Evolutionary conservation across 2,797 vertebrate species (phyloP).

Genomic region (Melopsittacus undulatus): DNA sequence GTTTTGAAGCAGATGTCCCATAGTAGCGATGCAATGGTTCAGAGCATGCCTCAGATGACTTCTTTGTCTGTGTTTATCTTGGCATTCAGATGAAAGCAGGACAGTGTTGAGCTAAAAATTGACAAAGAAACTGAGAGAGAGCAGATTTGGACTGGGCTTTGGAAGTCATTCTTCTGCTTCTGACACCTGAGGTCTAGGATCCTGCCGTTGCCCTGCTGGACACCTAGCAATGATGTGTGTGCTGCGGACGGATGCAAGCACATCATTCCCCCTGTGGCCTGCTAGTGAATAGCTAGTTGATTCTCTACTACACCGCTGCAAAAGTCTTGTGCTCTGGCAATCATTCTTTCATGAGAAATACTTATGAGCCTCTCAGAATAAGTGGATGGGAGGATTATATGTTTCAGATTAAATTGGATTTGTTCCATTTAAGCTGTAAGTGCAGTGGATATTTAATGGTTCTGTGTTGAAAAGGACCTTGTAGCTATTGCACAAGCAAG

Average conservation of each 20-base stretch:
- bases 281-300: accelerated
- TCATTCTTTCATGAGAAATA: neutral
- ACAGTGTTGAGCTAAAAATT: neutral
- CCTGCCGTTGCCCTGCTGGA: neutral
- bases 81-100: neutral
- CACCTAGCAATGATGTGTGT: neutral
- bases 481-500: neutral
- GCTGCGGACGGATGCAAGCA: neutral
- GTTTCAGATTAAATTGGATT: constrained; percentile 2
- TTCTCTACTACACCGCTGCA: neutral
- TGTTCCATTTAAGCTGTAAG: constrained; percentile 21
- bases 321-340: neutral
- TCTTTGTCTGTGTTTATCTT: neutral
- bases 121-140: neutral
- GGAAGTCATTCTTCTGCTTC: neutral
- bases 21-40: neutral
- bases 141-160: neutral
- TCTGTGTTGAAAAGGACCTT: neutral
- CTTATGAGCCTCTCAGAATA: neutral
- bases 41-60: neutral
- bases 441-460: neutral
- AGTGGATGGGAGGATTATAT: neutral
- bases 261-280: neutral
- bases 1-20: neutral
- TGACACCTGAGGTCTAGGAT: neutral